Base-by-base conservation (phyloP, 2,113 vertebrate genomes). In the Chunga burmeisteri region DNA sequence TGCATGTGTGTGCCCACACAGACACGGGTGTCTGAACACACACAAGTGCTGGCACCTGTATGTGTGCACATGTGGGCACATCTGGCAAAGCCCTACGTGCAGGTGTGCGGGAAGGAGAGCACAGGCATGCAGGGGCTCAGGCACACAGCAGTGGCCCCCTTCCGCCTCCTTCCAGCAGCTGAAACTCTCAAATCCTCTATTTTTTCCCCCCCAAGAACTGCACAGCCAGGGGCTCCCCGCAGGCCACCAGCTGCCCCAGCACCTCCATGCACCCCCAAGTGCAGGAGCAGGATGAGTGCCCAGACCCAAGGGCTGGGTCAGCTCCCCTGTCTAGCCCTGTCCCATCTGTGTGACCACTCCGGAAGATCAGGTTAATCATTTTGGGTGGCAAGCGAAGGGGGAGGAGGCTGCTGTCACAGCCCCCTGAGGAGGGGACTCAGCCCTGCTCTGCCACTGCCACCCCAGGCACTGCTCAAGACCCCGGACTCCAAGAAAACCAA, bases 291-390 rank as follows among this genome's bases (percentile, higher is more conserved):
- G 53, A 30, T 13, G n/a, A 58, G 58, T 2, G 1, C 49, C 27
- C 44, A 30, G 38, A 22, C 3, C 49, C 2, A 0, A 36, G 38
- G 34, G n/a, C 32, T 29, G n/a, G 32, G 55, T 27, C 66, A 36
- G 36, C 15, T 50, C 36, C 58, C 30, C 16, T 1, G 1, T 42
- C 79, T 40, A 18, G 62, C n/a, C 61, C n/a, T 3, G 26, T 58
- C 84, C 55, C 7, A 6, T 5, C 22, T 17, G 52, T 19, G 59
- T 6, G 44, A 47, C 40, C 0, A 0, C 66, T 32, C 49, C 2
- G 2, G 59, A 62, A 88, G 38, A 38, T 49, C n/a, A n/a, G 65
- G 94, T 73, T 83, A 83, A 94, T 86, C 55, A 84, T 90, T 94
- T 25, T 4, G 38, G 23, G 63, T 52, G 85, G 19, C 20, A 21